phyloP scores from a whole-genome alignment of 2,888 invertebrate species.

The Xestobium rufovillosum region DNA sequence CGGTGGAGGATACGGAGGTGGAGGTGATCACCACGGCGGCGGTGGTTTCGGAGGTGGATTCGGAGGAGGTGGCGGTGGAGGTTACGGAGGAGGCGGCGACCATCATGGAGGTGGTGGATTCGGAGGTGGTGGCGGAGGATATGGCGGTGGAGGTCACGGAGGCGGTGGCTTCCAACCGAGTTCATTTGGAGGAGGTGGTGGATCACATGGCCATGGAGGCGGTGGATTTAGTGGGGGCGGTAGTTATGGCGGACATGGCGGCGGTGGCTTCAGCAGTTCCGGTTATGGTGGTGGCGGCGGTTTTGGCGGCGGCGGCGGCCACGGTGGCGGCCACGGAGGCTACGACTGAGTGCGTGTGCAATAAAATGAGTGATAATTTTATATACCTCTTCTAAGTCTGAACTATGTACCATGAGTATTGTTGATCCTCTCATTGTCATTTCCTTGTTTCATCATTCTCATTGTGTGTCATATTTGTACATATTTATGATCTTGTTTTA shows the following conservation, averaged over 20 bases:
- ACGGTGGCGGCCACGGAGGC: constrained; percentile 2
- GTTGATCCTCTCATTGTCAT: too few relatives aligned
- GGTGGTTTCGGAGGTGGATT: constrained; percentile 1
- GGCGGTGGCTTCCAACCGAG: background rate
- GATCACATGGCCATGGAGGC: background rate
- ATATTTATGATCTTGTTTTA: too few relatives aligned
- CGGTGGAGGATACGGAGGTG: constrained; percentile 3
- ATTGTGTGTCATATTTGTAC: too few relatives aligned
- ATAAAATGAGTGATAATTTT: too few relatives aligned
- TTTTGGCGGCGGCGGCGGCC: constrained; percentile 3
- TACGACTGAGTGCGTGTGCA: too few relatives aligned
- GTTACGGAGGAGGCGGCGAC: constrained; percentile 1
- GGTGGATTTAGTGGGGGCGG: constrained; percentile 1
- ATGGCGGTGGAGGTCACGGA: constrained; percentile 1
- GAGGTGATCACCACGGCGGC: background rate
- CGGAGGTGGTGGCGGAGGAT: constrained; percentile 1
- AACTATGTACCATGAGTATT: too few relatives aligned
- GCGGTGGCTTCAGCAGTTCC: background rate
- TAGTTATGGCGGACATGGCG: background rate
- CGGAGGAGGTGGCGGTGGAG: constrained; percentile 1
- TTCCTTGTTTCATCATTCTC: too few relatives aligned
- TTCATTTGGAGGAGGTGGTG: background rate
- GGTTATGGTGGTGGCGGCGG: constrained; percentile 1
- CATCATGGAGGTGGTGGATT: constrained; percentile 1
- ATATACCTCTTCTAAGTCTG: too few relatives aligned